Conservation (phyloP, 2,113 vertebrate species). For the Uria lomvia region DNA sequence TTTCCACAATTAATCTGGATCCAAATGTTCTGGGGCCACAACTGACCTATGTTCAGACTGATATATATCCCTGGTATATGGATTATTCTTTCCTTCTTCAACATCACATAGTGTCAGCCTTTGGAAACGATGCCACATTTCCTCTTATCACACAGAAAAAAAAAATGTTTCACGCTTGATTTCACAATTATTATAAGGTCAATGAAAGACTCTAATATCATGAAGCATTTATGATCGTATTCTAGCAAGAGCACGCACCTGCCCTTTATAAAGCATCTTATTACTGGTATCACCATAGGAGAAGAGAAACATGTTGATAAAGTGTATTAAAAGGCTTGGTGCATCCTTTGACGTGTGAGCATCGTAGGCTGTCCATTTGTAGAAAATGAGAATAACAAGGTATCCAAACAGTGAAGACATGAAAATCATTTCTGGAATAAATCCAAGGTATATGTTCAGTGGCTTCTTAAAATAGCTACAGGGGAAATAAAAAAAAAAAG, state of each 20-base stretch:
- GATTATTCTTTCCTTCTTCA: not conserved
- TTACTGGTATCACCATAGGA: slow-evolving; percentile 81
- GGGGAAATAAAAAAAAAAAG: not conserved
- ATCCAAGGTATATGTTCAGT: slow-evolving; percentile 92
- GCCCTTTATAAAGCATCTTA: slow-evolving; percentile 88
- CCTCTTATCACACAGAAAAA: not conserved
- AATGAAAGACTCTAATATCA: not conserved
- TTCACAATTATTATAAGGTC: not conserved
- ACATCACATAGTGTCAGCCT: not conserved
- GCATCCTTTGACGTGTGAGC: slow-evolving; percentile 82
- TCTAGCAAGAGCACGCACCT: slow-evolving; percentile 75
- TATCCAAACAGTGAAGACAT: slow-evolving; percentile 93
- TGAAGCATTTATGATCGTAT: not conserved
- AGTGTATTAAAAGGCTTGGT: slow-evolving; percentile 94
- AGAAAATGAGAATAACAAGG: slow-evolving; percentile 91
- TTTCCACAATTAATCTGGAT: not conserved
- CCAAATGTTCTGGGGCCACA: not conserved
- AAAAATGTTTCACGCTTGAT: not conserved
- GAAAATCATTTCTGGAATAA: slow-evolving; percentile 96
- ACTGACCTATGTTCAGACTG: not conserved
- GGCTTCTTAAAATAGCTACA: slow-evolving; percentile 93
- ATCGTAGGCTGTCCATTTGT: slow-evolving; percentile 89
- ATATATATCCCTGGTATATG: not conserved
- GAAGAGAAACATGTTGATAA: slow-evolving; percentile 99
- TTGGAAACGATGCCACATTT: not conserved